These are phyloP conservation scores for Mugil cephalus DNA, from an alignment of 2,113 vertebrate genomes.

Conservation along the genomic window DNA sequence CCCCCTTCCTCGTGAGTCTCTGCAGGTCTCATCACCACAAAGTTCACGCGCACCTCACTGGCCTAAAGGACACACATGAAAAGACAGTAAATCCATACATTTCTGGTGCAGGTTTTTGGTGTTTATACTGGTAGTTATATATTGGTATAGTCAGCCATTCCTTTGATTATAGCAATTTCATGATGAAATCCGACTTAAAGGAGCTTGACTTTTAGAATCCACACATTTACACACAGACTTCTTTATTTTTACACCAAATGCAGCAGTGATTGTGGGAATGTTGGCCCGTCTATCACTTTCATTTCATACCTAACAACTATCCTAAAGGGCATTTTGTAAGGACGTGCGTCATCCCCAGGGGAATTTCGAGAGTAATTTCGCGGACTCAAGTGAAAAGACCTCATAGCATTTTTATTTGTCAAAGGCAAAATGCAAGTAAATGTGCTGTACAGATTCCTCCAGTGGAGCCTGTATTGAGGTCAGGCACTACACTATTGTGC, in stretches of 20 bases:
- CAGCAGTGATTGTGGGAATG: not conserved
- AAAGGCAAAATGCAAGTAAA: not conserved
- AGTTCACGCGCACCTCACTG: slow-evolving; percentile 92
- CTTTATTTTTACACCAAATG: not conserved
- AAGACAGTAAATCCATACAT: not conserved
- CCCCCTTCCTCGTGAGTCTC: slow-evolving; percentile 85
- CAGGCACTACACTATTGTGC: not conserved
- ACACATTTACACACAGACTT: no score
- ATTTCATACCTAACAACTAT: not conserved
- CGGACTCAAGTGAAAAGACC: not conserved
- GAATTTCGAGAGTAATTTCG: not conserved
- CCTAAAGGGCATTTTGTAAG: not conserved
- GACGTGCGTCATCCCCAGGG: not conserved
- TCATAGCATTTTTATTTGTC: not conserved
- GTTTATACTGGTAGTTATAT: not conserved
- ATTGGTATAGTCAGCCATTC: not conserved
- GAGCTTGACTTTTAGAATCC: no score
- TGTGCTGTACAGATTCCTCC: not conserved
- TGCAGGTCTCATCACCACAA: slow-evolving; percentile 88
- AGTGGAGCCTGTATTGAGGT: not conserved
- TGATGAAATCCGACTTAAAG: not conserved
- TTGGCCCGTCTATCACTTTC: not conserved
- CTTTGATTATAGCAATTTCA: not conserved
- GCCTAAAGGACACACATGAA: slow-evolving; percentile 72
- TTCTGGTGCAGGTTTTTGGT: not conserved